Conservation (phyloP, 2,797 vertebrate species). For the Enteromius radiatus region DNA sequence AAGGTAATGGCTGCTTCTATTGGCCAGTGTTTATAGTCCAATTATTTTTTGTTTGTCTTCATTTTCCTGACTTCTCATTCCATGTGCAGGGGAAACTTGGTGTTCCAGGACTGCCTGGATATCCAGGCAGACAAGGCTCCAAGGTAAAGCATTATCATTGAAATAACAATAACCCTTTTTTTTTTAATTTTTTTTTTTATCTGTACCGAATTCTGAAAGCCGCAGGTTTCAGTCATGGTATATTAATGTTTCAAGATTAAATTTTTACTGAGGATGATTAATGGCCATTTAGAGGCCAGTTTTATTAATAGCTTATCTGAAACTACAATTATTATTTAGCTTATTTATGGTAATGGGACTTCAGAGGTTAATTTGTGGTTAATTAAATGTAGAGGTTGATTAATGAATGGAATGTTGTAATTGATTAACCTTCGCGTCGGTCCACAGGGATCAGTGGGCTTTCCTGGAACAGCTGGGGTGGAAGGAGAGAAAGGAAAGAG, state of each 20-base stretch:
- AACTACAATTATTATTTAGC: conserved; percentile 75
- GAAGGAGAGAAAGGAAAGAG: conserved; percentile 91
- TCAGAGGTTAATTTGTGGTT: conserved; percentile 78
- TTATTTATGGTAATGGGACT: conserved; percentile 76
- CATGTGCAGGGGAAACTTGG: conserved; percentile 87
- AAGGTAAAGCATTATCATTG: conserved; percentile 82
- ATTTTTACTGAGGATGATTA: conserved; percentile 72
- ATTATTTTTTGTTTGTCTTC: conserved; percentile 22
- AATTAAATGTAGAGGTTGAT: conserved; percentile 74
- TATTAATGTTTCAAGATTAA: conserved; percentile 64
- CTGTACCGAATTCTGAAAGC: conserved; percentile 10
- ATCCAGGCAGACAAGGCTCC: conserved; percentile 88
- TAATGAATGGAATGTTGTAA: conserved; percentile 70
- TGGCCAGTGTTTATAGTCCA: not conserved
- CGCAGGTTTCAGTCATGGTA: conserved; percentile 57
- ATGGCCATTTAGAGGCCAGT: conserved; percentile 70
- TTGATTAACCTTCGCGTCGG: conserved; percentile 73
- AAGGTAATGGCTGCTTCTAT: conserved; percentile 69
- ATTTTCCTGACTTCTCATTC: not conserved
- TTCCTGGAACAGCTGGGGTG: conserved; percentile 80
- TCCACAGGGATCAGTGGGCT: conserved; percentile 87
- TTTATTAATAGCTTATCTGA: conserved; percentile 79
- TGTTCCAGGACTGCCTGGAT: conserved; percentile 90
- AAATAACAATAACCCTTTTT: conserved; percentile 40
- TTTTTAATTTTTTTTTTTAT: no score